A percentile compares a stretch with the other conserved stretches of the same genome.
Evolutionary conservation across 1,140 invertebrate species (phyloP).

Genomic region (Tetranychus urticae): DNA sequence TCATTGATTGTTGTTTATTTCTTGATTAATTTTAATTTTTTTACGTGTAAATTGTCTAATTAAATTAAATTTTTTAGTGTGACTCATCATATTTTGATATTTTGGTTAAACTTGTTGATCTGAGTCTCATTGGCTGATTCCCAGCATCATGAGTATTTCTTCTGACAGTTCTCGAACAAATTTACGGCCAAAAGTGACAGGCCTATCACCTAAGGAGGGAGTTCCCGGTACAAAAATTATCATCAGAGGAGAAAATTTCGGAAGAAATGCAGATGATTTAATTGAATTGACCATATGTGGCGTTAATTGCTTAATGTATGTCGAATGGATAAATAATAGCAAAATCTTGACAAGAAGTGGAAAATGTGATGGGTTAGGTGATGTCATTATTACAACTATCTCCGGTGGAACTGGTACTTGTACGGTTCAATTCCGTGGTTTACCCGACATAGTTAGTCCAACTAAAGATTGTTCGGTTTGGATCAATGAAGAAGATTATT

Average conservation of each 20-base stretch:
- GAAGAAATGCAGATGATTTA: conserved; percentile 54
- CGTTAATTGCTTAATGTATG: conserved; percentile 73
- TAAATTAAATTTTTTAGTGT: too few relatives aligned
- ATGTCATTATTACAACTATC: conserved; percentile 75
- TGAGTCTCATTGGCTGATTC: too few relatives aligned
- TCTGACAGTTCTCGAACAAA: background rate
- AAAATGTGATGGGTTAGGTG: conserved; percentile 72
- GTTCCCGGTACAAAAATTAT: conserved; percentile 84
- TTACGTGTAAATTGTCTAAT: too few relatives aligned
- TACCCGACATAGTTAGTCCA: conserved; percentile 40
- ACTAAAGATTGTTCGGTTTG: conserved; percentile 96
- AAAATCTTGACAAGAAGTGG: conserved; percentile 91
- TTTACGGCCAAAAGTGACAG: conserved; percentile 45
- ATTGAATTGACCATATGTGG: conserved; percentile 81
- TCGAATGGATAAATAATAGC: conserved; percentile 90
- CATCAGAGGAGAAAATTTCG: conserved; percentile 85
- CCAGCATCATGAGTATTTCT: too few relatives aligned
- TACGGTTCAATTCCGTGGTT: conserved; percentile 76
- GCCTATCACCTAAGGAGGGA: conserved; percentile 91
- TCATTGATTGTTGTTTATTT: too few relatives aligned
- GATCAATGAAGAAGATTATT: conserved; percentile 58
- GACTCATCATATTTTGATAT: too few relatives aligned
- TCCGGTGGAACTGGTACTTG: conserved; percentile 75
- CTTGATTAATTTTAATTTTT: too few relatives aligned
- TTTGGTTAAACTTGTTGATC: too few relatives aligned